Percentiles rank a stretch among this genome's conserved stretches.
Evolutionary conservation across 2,888 invertebrate species (phyloP).

Genomic region (Dicranocentrus wangi): DNA sequence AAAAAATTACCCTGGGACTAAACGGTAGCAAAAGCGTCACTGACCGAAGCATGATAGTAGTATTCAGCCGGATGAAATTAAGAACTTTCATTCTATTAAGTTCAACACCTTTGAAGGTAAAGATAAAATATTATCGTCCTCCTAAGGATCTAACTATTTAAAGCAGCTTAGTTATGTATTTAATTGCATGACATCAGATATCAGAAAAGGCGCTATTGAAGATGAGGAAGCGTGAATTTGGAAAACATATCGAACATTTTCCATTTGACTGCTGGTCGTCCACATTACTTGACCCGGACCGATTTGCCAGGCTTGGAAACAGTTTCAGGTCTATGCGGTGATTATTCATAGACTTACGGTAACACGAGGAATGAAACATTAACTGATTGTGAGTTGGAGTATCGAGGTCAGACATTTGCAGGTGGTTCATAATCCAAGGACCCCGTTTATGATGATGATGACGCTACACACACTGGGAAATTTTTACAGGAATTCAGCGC

Average conservation of each 20-base stretch:
- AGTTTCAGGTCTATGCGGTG: constrained; percentile 33
- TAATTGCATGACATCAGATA: constrained; percentile 15
- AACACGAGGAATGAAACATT: too few species aligned
- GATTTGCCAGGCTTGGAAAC: constrained; percentile 29
- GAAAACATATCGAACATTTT: constrained; percentile 31
- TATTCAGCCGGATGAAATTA: constrained; percentile 39
- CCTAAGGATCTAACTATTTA: neutral
- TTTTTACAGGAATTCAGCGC: too few species aligned
- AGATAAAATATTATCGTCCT: too few species aligned
- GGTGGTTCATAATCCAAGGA: too few species aligned
- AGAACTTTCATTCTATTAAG: constrained; percentile 27
- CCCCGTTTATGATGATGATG: too few species aligned
- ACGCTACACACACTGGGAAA: too few species aligned
- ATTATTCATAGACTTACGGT: too few species aligned
- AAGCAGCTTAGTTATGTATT: too few species aligned
- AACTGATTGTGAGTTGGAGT: too few species aligned
- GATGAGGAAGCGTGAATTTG: constrained; percentile 15
- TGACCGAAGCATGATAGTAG: constrained; percentile 19
- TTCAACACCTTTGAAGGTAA: constrained; percentile 14
- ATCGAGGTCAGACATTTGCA: too few species aligned
- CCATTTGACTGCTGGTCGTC: constrained; percentile 43
- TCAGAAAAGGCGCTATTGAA: constrained; percentile 22
- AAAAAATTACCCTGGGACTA: constrained; percentile 35
- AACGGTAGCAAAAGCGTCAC: constrained; percentile 23
- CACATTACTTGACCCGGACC: neutral